Evolutionary conservation across 2,888 invertebrate genomes (phyloP).

Genomic region (Exocentrus adspersus): DNA sequence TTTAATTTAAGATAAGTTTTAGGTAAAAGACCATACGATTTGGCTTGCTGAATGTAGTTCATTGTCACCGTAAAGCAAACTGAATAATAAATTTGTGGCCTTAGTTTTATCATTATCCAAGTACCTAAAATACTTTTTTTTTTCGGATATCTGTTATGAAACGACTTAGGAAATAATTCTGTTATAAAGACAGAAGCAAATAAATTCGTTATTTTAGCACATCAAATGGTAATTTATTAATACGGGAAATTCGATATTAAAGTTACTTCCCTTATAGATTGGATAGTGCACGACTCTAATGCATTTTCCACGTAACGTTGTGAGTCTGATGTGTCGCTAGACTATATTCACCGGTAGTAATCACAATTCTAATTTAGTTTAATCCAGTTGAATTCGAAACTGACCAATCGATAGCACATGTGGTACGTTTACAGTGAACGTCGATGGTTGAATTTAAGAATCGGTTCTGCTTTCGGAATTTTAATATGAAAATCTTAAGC

Average conservation of each 20-base stretch:
- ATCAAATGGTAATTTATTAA: background rate
- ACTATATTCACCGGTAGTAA: constrained; percentile 36
- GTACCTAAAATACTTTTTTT: background rate
- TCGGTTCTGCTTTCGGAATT: no score
- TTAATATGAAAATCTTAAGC: no score
- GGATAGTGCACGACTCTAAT: constrained; percentile 28
- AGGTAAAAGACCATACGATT: background rate
- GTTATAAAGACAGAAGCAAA: background rate
- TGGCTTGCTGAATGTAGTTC: no score
- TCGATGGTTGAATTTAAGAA: no score
- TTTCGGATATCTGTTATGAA: background rate
- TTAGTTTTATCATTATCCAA: background rate
- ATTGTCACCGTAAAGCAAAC: background rate
- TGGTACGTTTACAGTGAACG: no score
- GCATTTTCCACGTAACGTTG: constrained; percentile 35
- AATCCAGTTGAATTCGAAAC: constrained; percentile 30
- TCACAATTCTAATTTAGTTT: constrained; percentile 35
- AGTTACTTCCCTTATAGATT: constrained; percentile 25
- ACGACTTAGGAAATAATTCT: background rate
- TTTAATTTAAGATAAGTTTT: background rate
- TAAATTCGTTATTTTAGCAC: background rate
- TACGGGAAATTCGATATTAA: background rate
- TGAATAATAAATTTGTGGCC: background rate
- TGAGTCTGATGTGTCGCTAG: constrained; percentile 36
- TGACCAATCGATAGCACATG: constrained; percentile 15